These are phyloP conservation scores for Nephrotoma guestfalica DNA, from an alignment of 2,888 invertebrate species.

Conservation along the genomic window DNA sequence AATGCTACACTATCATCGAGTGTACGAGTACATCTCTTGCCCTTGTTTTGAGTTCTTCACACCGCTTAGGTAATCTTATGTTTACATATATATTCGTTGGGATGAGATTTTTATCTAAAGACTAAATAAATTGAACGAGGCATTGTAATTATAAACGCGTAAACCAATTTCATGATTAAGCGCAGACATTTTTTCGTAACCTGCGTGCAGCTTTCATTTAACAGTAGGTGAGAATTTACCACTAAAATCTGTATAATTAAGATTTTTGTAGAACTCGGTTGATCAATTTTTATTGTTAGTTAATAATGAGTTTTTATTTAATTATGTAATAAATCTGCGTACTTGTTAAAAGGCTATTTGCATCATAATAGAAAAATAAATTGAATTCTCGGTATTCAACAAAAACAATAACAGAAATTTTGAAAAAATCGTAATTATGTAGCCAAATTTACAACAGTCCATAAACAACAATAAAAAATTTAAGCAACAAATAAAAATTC, in stretches of 20 bases:
- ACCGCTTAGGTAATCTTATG: neutral
- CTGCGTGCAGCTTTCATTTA: too few species aligned
- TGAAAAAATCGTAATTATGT: too few species aligned
- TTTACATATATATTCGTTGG: too few species aligned
- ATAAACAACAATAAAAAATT: too few species aligned
- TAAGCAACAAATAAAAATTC: too few species aligned
- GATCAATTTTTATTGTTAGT: neutral
- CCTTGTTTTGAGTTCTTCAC: neutral
- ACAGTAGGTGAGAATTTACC: neutral
- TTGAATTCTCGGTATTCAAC: too few species aligned
- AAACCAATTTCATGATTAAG: neutral
- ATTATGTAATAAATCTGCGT: neutral
- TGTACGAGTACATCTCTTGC: neutral
- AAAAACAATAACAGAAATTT: too few species aligned
- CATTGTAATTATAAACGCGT: neutral
- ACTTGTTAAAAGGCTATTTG: neutral
- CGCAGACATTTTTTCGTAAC: neutral
- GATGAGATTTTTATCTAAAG: neutral
- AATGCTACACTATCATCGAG: neutral
- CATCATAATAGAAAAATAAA: neutral
- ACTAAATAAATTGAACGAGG: too few species aligned
- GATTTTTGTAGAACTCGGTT: neutral
- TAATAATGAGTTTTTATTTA: neutral
- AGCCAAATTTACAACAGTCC: too few species aligned
- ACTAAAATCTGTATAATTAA: neutral